Evolutionary conservation across 2,797 vertebrate genomes (phyloP).

Genomic region (Siniperca obscura): DNA sequence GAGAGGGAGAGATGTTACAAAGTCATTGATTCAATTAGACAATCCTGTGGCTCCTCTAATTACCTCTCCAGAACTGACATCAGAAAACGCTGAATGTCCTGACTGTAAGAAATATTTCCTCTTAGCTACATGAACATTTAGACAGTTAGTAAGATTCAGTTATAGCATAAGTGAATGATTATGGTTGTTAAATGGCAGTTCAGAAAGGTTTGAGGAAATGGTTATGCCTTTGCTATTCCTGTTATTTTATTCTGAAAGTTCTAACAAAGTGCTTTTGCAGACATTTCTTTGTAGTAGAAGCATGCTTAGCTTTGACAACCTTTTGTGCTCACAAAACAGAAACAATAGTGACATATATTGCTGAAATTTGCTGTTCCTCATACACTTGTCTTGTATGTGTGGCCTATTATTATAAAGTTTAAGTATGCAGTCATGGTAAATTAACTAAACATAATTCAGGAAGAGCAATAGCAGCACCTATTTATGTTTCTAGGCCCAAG

Average conservation of each 20-base stretch:
- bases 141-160: constrained; percentile 21
- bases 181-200: constrained; percentile 23
- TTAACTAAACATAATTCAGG: constrained; percentile 4
- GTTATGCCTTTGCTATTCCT: background rate
- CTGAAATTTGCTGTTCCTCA: constrained; percentile 11
- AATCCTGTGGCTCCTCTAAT: constrained; percentile 49
- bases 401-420: background rate
- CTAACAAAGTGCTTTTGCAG: background rate
- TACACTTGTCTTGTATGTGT: background rate
- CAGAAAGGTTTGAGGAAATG: constrained; percentile 12
- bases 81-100: constrained; percentile 20
- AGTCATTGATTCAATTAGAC: constrained; percentile 61
- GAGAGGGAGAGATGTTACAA: constrained; percentile 44
- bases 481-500: constrained; percentile 26
- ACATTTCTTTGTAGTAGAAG: constrained; percentile 1
- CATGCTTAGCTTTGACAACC: background rate
- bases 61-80: constrained; percentile 29
- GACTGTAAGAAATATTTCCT: constrained; percentile 34
- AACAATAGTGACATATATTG: constrained; percentile 10
- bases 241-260: constrained; percentile 24
- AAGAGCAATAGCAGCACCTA: background rate
- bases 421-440: constrained; percentile 13
- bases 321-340: constrained; percentile 8
- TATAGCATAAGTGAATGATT: constrained; percentile 21
- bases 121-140: constrained; percentile 15